Percentiles rank a stretch among this genome's conserved stretches.
These are phyloP conservation scores for Siniperca knerii DNA, from an alignment of 2,113 vertebrate genomes.

Conservation along the genomic window DNA sequence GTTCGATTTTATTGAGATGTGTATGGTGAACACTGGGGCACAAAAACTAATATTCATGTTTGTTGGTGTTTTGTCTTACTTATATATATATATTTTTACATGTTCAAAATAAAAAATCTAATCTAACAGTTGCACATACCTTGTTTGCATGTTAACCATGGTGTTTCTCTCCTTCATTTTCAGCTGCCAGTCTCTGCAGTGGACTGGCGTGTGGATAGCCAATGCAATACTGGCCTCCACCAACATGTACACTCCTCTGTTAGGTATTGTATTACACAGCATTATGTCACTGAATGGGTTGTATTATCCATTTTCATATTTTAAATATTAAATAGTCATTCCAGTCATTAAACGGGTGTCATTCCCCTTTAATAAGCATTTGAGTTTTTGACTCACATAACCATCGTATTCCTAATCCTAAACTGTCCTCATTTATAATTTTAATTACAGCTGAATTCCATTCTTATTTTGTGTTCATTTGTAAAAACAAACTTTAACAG, in stretches of 20 bases:
- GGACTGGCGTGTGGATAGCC: constrained; percentile 56
- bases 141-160: not conserved
- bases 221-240: not conserved
- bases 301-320: too few relatives aligned
- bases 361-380: too few relatives aligned
- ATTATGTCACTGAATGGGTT: not conserved
- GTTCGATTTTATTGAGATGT: too few relatives aligned
- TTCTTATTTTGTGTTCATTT: not conserved
- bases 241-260: not conserved
- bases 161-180: not conserved
- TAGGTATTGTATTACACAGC: constrained; percentile 33
- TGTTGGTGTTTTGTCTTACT: too few relatives aligned
- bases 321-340: too few relatives aligned
- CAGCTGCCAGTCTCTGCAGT: constrained; percentile 59
- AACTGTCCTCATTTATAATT: not conserved
- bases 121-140: accelerated
- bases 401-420: too few relatives aligned
- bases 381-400: not conserved
- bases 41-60: too few relatives aligned
- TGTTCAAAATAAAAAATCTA: too few relatives aligned
- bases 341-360: too few relatives aligned
- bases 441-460: not conserved
- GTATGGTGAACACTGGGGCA: too few relatives aligned
- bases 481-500: not conserved
- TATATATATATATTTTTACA: too few relatives aligned